Percentiles rank a stretch among this genome's conserved stretches.
Conservation (phyloP, 1,140 invertebrate genomes). For the Archivesica marissinica region DNA sequence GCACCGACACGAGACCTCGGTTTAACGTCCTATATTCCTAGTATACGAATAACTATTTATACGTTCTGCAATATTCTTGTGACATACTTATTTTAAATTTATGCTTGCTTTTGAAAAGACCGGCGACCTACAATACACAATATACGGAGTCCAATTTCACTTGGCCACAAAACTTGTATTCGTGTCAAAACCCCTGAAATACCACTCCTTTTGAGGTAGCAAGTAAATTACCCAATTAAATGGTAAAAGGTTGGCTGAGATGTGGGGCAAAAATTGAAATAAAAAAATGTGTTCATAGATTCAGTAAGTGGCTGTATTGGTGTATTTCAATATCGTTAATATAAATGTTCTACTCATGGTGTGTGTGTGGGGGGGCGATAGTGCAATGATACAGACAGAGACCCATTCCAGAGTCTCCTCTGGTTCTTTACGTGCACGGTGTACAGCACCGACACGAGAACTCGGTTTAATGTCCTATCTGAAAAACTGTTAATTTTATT, state of each 20-base stretch:
- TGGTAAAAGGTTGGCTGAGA: background rate
- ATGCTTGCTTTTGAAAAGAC: background rate
- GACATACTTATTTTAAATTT: slow-evolving; percentile 20
- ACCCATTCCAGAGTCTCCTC: no score
- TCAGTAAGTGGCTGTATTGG: slow-evolving; percentile 14
- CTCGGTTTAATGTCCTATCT: no score
- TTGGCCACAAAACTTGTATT: slow-evolving; percentile 15
- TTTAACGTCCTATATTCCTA: no score
- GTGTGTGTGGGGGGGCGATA: no score
- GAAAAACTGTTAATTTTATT: no score
- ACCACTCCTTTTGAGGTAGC: slow-evolving; percentile 3
- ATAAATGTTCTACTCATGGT: background rate
- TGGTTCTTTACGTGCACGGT: no score
- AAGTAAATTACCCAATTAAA: slow-evolving; percentile 31
- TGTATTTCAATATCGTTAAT: background rate
- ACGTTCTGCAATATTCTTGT: background rate
- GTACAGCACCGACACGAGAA: no score
- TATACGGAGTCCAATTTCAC: background rate
- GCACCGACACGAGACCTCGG: no score
- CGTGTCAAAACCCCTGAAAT: slow-evolving; percentile 1
- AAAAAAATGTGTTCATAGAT: background rate
- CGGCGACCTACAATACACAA: background rate
- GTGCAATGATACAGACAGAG: no score
- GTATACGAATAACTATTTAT: no score
- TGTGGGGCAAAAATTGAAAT: no score